A percentile compares a stretch with the other conserved stretches of the same genome.
phyloP scores from a whole-genome alignment of 2,797 vertebrate genomes.

The Loriculus beryllinus region DNA sequence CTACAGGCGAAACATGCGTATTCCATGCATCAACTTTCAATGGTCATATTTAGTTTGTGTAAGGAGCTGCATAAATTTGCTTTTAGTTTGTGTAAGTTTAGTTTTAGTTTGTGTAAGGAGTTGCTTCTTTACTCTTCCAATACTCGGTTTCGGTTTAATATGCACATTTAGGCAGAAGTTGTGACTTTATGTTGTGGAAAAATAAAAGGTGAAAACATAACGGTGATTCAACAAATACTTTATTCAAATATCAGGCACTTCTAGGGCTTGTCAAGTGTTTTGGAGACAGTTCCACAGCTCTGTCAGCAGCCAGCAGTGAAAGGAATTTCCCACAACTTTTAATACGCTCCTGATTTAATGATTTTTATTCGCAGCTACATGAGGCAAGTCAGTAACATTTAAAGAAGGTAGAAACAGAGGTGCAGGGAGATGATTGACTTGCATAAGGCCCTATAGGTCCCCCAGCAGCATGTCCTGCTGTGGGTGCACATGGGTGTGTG shows the following conservation, averaged over 20 bases:
- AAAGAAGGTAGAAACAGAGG: neutral
- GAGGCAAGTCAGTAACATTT: neutral
- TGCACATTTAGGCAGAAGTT: neutral
- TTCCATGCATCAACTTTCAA: neutral
- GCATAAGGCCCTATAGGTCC: neutral
- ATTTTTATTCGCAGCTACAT: neutral
- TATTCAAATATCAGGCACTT: neutral
- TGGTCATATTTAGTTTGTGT: neutral
- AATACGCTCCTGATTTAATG: neutral
- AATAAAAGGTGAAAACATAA: neutral
- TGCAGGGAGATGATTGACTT: neutral
- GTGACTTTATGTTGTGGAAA: neutral
- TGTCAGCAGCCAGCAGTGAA: neutral
- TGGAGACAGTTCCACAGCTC: neutral
- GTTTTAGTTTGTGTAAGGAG: neutral
- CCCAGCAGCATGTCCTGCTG: neutral
- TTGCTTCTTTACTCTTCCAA: neutral
- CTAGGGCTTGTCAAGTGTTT: neutral
- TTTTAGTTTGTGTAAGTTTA: neutral
- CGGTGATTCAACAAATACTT: neutral
- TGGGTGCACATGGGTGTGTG: rapidly evolving
- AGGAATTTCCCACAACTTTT: neutral
- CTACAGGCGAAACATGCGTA: neutral
- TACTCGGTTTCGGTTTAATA: neutral
- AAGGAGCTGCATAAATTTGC: neutral